phyloP scores from a whole-genome alignment of 1,140 invertebrate genomes.

The Bombus confusus region DNA sequence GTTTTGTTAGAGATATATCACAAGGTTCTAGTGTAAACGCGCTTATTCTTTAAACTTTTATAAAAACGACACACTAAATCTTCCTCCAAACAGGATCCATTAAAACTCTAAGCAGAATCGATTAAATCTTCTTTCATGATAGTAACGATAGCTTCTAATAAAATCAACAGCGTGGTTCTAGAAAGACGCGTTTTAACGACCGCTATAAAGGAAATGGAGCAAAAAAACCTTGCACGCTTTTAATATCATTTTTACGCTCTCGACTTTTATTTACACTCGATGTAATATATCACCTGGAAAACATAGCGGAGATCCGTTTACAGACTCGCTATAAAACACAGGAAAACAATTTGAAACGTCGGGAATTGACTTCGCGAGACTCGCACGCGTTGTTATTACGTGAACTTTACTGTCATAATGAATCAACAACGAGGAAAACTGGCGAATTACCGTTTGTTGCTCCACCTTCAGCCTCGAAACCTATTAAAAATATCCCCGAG shows the following conservation, averaged over 20 bases:
- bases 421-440: slow-evolving; percentile 2
- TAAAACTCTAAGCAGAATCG: too few species aligned
- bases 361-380: not conserved
- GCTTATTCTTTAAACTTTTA: not conserved
- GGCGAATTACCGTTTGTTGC: not conserved
- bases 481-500: not conserved
- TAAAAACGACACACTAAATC: not conserved
- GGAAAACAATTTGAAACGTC: slow-evolving; percentile 10
- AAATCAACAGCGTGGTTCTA: not conserved
- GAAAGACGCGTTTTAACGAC: not conserved
- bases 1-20: too few species aligned
- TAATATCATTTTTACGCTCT: not conserved
- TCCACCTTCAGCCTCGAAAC: not conserved
- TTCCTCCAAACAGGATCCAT: not conserved
- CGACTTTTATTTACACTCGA: not conserved
- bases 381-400: not conserved
- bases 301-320: not conserved
- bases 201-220: not conserved
- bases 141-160: too few species aligned
- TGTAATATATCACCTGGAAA: not conserved
- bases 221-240: not conserved
- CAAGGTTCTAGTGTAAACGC: too few species aligned
- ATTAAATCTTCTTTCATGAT: not conserved
- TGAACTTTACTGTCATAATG: slow-evolving; percentile 12
- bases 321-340: not conserved